A percentile compares a stretch with the other conserved stretches of the same genome.
Evolutionary conservation across 2,113 vertebrate species (phyloP).

Genomic region (Albula glossodonta): DNA sequence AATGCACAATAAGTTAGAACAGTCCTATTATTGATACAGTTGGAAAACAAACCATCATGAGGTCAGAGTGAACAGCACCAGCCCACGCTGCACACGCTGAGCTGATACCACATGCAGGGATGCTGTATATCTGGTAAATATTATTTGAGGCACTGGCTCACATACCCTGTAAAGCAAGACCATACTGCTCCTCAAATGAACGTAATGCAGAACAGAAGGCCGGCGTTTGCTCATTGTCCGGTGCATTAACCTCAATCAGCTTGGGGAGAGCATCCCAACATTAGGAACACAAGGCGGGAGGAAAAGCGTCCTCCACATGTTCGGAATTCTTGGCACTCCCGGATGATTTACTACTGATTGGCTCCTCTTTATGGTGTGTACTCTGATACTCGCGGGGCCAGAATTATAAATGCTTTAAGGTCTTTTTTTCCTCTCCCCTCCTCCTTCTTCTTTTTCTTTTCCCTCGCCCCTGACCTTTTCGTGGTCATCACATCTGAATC

Average conservation of each 20-base stretch:
- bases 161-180: conserved; percentile 48
- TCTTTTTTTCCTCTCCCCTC: conserved; percentile 24
- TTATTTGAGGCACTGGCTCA: conserved; percentile 55
- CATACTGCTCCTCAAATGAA: conserved; percentile 41
- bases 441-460: conserved; percentile 26
- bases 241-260: conserved; percentile 67
- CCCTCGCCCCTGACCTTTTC: conserved; percentile 13
- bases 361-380: conserved; percentile 37
- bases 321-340: conserved; percentile 40
- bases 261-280: conserved; percentile 43
- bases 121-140: conserved; percentile 59
- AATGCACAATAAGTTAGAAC: not conserved
- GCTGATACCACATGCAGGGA: conserved; percentile 55
- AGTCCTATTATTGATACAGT: conserved; percentile 11
- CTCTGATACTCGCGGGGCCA: conserved; percentile 38
- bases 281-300: conserved; percentile 26
- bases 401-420: conserved; percentile 39
- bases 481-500: conserved; percentile 31
- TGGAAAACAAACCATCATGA: conserved; percentile 29
- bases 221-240: conserved; percentile 53
- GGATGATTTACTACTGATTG: conserved; percentile 44
- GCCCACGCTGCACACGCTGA: conserved; percentile 37
- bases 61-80: conserved; percentile 48
- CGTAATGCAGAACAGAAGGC: conserved; percentile 65
- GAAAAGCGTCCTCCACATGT: conserved; percentile 27